Conservation (phyloP, 1,140 invertebrate species). For the Formica exsecta region DNA sequence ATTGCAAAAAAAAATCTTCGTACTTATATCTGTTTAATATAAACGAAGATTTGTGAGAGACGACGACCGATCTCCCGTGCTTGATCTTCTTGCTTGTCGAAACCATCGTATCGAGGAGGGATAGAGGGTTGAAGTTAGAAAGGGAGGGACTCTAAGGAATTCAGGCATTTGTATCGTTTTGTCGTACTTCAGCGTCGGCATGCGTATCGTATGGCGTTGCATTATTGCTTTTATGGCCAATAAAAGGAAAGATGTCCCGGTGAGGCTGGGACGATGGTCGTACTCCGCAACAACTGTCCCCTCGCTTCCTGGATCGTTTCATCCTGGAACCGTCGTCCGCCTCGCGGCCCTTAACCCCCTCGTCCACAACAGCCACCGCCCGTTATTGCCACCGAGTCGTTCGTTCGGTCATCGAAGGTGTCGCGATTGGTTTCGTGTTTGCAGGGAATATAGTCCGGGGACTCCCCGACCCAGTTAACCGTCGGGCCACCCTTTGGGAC, state of each 20-base stretch:
- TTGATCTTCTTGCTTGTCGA: background rate
- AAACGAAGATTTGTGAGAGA: background rate
- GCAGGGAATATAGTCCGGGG: conserved; percentile 84
- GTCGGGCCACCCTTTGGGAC: conserved; percentile 76
- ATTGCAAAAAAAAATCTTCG: background rate
- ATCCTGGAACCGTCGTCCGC: conserved; percentile 64
- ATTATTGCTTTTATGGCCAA: conserved; percentile 87
- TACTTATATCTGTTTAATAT: background rate
- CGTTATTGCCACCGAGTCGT: conserved; percentile 82
- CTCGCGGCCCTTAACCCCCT: conserved; percentile 23
- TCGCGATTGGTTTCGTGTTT: conserved; percentile 85
- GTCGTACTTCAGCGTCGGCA: conserved; percentile 80
- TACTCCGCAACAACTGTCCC: conserved; percentile 70
- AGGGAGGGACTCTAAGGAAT: conserved; percentile 67
- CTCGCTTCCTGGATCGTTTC: conserved; percentile 66
- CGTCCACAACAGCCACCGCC: conserved; percentile 47
- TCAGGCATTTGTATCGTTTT: conserved; percentile 83
- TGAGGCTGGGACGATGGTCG: conserved; percentile 55
- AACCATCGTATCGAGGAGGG: background rate
- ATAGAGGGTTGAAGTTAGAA: background rate
- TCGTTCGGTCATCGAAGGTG: conserved; percentile 81
- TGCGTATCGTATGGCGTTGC: conserved; percentile 81
- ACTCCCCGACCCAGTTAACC: conserved; percentile 86
- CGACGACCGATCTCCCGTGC: background rate
- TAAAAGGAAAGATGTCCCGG: conserved; percentile 82